A percentile compares a stretch with the other conserved stretches of the same genome.
These are phyloP conservation scores for Rhadina sibilatrix DNA, from an alignment of 2,113 vertebrate genomes.

Conservation along the genomic window DNA sequence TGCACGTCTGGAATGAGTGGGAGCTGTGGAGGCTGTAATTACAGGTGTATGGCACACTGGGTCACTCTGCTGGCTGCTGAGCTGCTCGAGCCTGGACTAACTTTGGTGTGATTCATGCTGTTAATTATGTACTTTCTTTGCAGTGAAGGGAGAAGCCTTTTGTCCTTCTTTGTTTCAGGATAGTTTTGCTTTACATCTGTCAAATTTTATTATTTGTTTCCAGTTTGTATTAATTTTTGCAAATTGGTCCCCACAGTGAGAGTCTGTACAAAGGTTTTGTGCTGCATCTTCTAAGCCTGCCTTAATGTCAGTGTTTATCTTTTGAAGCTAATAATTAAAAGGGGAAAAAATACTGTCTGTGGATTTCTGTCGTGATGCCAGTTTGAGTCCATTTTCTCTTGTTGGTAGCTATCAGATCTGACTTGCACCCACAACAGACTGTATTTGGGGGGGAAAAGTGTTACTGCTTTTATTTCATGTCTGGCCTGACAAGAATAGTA, in stretches of 20 bases:
- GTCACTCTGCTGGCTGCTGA: neutral
- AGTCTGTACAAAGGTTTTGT: neutral
- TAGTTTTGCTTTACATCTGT: neutral
- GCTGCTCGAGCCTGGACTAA: neutral
- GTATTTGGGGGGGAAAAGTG: neutral
- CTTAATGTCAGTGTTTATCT: slow-evolving; percentile 21
- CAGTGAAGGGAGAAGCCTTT: neutral
- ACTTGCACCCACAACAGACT: slow-evolving; percentile 20
- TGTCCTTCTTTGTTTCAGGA: neutral
- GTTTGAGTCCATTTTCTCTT: neutral
- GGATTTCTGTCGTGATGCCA: neutral
- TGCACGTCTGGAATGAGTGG: neutral
- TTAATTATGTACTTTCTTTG: neutral
- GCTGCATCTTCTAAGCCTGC: slow-evolving; percentile 13
- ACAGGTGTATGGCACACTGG: neutral
- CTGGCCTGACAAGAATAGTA: slow-evolving; percentile 13
- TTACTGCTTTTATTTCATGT: slow-evolving; percentile 21
- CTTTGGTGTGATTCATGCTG: neutral
- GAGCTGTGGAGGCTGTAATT: neutral
- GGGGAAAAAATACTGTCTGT: neutral
- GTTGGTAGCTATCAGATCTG: neutral
- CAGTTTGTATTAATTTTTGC: slow-evolving; percentile 15
- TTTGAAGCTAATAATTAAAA: slow-evolving; percentile 65
- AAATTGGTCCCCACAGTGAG: neutral
- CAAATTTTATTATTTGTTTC: neutral